Conservation (phyloP, 1,140 invertebrate genomes). For the Drosophila burlai region DNA sequence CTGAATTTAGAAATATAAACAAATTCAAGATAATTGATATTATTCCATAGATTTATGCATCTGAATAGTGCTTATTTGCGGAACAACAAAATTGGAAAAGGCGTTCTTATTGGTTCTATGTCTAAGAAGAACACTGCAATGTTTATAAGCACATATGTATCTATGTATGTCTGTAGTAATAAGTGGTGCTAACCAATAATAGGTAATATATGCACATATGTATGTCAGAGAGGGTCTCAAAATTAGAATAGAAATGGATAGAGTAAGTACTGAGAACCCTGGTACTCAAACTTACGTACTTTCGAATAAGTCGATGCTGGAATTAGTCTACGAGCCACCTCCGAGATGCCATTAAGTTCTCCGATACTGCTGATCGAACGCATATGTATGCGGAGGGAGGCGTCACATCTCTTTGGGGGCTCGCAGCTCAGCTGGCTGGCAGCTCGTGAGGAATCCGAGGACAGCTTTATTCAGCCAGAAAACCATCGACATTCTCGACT, state of each 20-base stretch:
- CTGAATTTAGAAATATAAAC: no score
- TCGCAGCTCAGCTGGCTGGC: not conserved
- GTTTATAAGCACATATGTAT: no score
- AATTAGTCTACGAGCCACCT: not conserved
- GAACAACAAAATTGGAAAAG: no score
- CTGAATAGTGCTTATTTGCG: no score
- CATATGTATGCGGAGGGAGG: conserved; percentile 2
- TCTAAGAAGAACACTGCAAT: no score
- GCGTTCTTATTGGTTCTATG: no score
- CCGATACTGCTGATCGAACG: not conserved
- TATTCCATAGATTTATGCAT: no score
- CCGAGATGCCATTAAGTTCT: not conserved
- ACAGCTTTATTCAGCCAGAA: conserved; percentile 1
- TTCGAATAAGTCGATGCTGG: not conserved
- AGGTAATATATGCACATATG: no score
- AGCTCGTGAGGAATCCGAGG: conserved; percentile 3
- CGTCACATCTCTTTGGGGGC: not conserved
- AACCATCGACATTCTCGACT: conserved; percentile 10
- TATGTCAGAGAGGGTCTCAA: not conserved
- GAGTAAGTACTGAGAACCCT: not conserved
- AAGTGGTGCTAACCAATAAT: no score
- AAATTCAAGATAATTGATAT: no score
- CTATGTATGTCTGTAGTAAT: no score
- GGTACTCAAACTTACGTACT: no score
- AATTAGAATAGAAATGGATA: not conserved